These are phyloP conservation scores for Phrynosoma blainvillii DNA, from an alignment of 2,113 vertebrate genomes.

Conservation along the genomic window DNA sequence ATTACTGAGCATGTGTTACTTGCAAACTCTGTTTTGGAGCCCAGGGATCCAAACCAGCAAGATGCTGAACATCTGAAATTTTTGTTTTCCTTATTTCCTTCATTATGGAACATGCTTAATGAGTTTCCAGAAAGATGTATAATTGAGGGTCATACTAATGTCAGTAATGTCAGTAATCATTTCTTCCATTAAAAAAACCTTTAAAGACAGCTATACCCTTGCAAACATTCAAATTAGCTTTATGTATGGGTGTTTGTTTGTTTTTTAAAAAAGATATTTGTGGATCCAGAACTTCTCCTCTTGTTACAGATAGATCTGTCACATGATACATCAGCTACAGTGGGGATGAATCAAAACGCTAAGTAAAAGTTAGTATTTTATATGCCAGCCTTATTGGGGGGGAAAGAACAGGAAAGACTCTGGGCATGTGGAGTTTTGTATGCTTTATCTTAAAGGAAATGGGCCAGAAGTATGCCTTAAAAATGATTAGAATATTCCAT, in stretches of 20 bases:
- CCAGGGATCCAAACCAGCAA: not conserved
- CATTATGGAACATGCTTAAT: not conserved
- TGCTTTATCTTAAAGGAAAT: slow-evolving; percentile 37
- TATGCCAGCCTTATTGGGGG: slow-evolving; percentile 10
- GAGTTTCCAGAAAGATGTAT: not conserved
- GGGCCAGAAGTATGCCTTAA: slow-evolving; percentile 6
- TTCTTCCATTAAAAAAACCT: too few relatives aligned
- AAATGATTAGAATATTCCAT: slow-evolving; percentile 32
- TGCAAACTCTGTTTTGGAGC: not conserved
- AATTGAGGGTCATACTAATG: not conserved
- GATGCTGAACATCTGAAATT: not conserved
- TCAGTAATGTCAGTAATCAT: not conserved
- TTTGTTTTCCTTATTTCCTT: not conserved
- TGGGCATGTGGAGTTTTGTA: not conserved
- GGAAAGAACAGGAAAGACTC: not conserved
- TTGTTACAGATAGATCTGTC: too few relatives aligned
- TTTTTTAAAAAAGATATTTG: not conserved
- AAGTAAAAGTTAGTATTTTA: slow-evolving; percentile 20
- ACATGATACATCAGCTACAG: not conserved
- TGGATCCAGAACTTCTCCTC: not conserved
- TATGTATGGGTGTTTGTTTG: not conserved
- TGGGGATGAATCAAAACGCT: not conserved
- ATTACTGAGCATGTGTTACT: too few relatives aligned
- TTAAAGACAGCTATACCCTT: too few relatives aligned
- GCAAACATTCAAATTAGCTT: not conserved